These are phyloP conservation scores for Anastrepha obliqua DNA, from an alignment of 1,140 invertebrate species.

Conservation along the genomic window DNA sequence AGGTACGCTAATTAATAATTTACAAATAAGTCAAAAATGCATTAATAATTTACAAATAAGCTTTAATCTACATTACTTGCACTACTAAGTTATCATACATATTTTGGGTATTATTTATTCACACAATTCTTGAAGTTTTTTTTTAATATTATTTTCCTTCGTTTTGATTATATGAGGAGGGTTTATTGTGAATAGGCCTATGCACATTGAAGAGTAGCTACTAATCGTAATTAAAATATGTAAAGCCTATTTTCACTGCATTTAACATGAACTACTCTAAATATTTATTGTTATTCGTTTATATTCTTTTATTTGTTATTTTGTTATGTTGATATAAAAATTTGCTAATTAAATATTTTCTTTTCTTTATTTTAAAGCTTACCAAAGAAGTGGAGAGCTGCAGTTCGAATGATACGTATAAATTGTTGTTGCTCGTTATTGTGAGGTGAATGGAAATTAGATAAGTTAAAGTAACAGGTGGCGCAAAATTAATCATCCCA, in stretches of 20 bases:
- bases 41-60: background rate
- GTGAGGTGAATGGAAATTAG: background rate
- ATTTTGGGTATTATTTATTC: background rate
- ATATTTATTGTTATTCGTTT: background rate
- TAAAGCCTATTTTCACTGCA: background rate
- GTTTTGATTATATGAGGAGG: constrained; percentile 14
- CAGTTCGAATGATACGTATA: constrained; percentile 33
- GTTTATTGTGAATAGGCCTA: background rate
- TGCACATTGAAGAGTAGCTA: constrained; percentile 12
- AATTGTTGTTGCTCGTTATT: background rate
- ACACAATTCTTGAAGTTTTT: background rate
- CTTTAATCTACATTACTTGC: background rate
- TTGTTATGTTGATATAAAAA: background rate
- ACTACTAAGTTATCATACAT: background rate
- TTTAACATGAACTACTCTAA: background rate
- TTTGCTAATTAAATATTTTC: constrained; percentile 14
- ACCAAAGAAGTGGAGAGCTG: constrained; percentile 47
- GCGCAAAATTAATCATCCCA: too few species aligned
- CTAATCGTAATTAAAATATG: background rate
- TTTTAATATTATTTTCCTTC: background rate
- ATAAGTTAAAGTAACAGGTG: too few species aligned
- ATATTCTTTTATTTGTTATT: background rate
- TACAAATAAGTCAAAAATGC: background rate
- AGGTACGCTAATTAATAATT: background rate
- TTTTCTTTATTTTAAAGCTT: constrained; percentile 23